Evolutionary conservation across 2,113 vertebrate species (phyloP), one percentile per base, ranked within the genome.

Genomic region (Myotis brandtii): DNA sequence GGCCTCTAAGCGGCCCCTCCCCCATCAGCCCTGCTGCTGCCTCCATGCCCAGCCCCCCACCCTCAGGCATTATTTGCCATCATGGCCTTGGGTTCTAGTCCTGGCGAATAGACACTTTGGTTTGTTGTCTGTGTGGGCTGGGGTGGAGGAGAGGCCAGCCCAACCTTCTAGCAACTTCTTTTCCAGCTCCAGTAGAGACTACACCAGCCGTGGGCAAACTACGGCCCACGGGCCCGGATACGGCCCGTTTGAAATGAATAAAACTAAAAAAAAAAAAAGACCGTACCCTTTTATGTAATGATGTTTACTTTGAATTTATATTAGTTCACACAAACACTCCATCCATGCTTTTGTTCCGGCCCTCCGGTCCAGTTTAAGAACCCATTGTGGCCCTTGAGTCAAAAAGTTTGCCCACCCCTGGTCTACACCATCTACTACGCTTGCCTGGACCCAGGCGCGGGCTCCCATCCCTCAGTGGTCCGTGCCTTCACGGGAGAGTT

Each of bases 141-240:
- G 69, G 18, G 9, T 81, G 10, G 59, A 62, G 6, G 34, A 3
- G 0, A 25, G 20, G 3, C 48, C 56, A 83, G n/a, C n/a, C 40
- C 40, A 87, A 50, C 27, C 11, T 50, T 83, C 84, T 83, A 83
- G 77, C 40, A 75, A 83, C 89, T 88, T 92, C 72, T 62, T 40
- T 75, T 50, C 16, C 43, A 52, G 37, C 20, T 59, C 20, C 40
- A 77, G 40, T 50, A 50, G 59, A 76, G 27, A 82, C 1, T 14
- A 48, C 17, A 25, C 77, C 77, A 69, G n/a, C n/a, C n/a, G n/a
- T n/a, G n/a, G n/a, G n/a, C n/a, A n/a, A n/a, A n/a, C n/a, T n/a
- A n/a, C n/a, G n/a, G n/a, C n/a, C n/a, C n/a, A n/a, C n/a, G n/a
- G n/a, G n/a, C n/a, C n/a, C n/a, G n/a, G n/a, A n/a, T n/a, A n/a